Conservation (phyloP, 2,797 vertebrate species). For the Florisuga fusca region DNA sequence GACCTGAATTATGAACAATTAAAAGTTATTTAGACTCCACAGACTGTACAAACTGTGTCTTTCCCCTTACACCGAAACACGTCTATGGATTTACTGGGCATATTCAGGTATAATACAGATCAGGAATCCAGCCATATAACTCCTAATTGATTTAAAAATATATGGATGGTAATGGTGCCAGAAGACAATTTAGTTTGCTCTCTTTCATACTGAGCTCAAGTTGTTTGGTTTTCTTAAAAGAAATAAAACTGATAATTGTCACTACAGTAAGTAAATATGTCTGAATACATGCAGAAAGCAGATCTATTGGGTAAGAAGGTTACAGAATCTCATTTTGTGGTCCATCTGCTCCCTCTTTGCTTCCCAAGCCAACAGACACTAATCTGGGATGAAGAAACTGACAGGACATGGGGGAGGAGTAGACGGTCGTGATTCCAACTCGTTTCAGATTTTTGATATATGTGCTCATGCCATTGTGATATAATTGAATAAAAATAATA, state of each 20-base stretch:
- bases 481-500: constrained; percentile 24
- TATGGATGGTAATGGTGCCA: constrained; percentile 3
- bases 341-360: constrained; percentile 69
- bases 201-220: constrained; percentile 62
- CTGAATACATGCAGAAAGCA: constrained; percentile 67
- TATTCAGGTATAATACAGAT: constrained; percentile 12
- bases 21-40: neutral
- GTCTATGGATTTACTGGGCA: neutral
- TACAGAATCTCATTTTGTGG: constrained; percentile 76
- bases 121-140: neutral
- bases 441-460: constrained; percentile 41
- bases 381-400: constrained; percentile 71
- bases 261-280: constrained; percentile 73
- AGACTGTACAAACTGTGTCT: neutral
- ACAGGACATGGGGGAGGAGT: constrained; percentile 72
- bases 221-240: constrained; percentile 74
- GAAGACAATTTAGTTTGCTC: constrained; percentile 67
- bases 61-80: neutral
- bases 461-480: neutral
- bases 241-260: constrained; percentile 75
- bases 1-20: neutral
- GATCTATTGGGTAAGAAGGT: constrained; percentile 73
- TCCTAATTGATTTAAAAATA: constrained; percentile 54
- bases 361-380: constrained; percentile 72
- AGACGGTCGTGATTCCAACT: neutral